Percentiles rank a stretch among this genome's conserved stretches.
These are phyloP conservation scores for Silurus aristotelis DNA, from an alignment of 2,797 vertebrate species.

Conservation along the genomic window DNA sequence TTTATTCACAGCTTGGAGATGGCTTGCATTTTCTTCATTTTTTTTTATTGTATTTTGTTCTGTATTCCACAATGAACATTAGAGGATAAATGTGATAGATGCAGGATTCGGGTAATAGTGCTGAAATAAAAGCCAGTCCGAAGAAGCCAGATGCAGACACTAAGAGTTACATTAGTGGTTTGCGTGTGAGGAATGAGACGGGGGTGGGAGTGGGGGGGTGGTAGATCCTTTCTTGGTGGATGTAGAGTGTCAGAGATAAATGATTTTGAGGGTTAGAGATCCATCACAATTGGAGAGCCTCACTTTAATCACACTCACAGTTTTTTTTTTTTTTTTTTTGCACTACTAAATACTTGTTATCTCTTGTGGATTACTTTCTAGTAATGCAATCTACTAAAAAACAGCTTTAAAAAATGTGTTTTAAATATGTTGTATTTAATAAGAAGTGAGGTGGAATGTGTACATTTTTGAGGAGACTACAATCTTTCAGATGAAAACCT, in stretches of 20 bases:
- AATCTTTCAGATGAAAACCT: constrained; percentile 4
- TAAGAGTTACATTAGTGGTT: constrained; percentile 37
- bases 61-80: constrained; percentile 25
- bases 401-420: neutral
- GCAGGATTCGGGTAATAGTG: constrained; percentile 36
- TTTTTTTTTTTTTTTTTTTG: neutral
- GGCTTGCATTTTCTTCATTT: neutral
- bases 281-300: neutral
- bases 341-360: neutral
- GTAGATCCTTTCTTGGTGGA: constrained; percentile 1
- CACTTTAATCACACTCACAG: neutral
- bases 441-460: neutral
- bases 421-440: neutral
- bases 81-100: constrained; percentile 20
- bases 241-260: constrained; percentile 37
- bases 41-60: constrained; percentile 7
- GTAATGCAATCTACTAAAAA: constrained; percentile 1
- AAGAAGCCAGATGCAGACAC: constrained; percentile 36
- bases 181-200: constrained; percentile 24
- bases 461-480: neutral
- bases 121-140: constrained; percentile 36
- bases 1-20: constrained; percentile 38
- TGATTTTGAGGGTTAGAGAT: constrained; percentile 24
- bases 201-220: neutral
- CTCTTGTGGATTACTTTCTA: neutral